Conservation (phyloP, 2,113 vertebrate species). For the Caracal caracal region DNA sequence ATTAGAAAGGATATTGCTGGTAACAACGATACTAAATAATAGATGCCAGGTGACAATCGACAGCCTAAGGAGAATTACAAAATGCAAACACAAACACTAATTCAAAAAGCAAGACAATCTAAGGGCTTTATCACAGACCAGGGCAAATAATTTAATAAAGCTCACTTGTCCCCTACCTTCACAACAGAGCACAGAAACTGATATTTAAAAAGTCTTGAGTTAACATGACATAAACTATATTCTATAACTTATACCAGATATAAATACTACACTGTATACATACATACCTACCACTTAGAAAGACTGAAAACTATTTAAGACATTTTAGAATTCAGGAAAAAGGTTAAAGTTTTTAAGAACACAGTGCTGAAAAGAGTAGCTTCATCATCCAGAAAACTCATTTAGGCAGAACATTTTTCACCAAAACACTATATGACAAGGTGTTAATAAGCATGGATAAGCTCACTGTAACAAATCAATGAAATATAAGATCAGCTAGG, state of each 20-base stretch:
- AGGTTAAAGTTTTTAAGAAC: not conserved
- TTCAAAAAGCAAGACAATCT: constrained; percentile 8
- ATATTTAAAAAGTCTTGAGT: not conserved
- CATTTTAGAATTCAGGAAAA: constrained; percentile 45
- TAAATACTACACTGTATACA: not conserved
- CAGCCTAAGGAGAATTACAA: not conserved
- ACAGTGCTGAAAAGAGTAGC: not conserved
- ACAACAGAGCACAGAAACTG: not conserved
- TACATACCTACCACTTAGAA: not conserved
- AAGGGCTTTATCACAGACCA: not conserved
- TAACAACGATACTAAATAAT: constrained; percentile 31
- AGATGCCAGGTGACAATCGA: not conserved
- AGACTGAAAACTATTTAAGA: constrained; percentile 11
- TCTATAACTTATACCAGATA: not conserved
- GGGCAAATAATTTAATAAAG: not conserved
- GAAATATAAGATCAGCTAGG: not conserved
- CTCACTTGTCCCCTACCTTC: not conserved
- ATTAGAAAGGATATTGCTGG: constrained; percentile 21
- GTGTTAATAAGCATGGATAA: constrained; percentile 4
- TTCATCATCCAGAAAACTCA: constrained; percentile 21
- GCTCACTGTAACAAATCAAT: constrained; percentile 31
- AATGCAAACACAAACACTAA: not conserved
- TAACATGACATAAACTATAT: not conserved
- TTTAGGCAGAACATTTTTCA: constrained; percentile 17
- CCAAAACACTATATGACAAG: not conserved